A percentile compares a stretch with the other conserved stretches of the same genome.
phyloP scores from a whole-genome alignment of 2,113 vertebrate species.

The Protobothrops mucrosquamatus region DNA sequence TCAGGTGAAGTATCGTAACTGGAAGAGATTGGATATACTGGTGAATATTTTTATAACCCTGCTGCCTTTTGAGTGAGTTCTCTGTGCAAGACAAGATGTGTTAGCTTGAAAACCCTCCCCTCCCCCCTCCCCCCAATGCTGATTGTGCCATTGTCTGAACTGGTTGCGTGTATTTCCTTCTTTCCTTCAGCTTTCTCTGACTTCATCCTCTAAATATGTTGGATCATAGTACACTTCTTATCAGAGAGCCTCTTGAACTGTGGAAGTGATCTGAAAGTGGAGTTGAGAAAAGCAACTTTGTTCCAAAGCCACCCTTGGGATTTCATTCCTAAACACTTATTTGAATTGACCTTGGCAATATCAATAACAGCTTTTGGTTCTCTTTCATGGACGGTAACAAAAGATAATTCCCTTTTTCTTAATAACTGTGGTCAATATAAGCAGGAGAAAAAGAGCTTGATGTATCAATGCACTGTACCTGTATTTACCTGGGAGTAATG shows the following conservation, averaged over 20 bases:
- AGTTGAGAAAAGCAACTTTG: not conserved
- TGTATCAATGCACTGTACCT: not conserved
- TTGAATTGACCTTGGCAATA: constrained; percentile 14
- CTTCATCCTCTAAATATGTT: not conserved
- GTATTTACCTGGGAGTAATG: not conserved
- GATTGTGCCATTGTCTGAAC: not conserved
- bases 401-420: not conserved
- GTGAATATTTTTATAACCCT: not conserved
- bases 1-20: not conserved
- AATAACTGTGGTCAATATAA: not conserved
- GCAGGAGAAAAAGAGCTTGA: not conserved
- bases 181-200: not conserved
- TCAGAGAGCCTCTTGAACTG: not conserved
- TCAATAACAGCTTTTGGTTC: not conserved
- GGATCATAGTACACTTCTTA: not conserved
- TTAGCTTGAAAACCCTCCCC: not conserved
- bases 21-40: not conserved
- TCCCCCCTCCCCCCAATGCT: not conserved
- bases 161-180: not conserved
- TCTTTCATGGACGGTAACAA: not conserved
- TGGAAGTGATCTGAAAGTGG: not conserved
- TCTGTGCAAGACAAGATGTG: not conserved
- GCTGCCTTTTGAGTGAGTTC: not conserved
- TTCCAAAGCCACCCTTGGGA: not conserved
- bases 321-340: constrained; percentile 2